phyloP scores from a whole-genome alignment of 1,140 invertebrate species.

The Campoletis sonorensis region DNA sequence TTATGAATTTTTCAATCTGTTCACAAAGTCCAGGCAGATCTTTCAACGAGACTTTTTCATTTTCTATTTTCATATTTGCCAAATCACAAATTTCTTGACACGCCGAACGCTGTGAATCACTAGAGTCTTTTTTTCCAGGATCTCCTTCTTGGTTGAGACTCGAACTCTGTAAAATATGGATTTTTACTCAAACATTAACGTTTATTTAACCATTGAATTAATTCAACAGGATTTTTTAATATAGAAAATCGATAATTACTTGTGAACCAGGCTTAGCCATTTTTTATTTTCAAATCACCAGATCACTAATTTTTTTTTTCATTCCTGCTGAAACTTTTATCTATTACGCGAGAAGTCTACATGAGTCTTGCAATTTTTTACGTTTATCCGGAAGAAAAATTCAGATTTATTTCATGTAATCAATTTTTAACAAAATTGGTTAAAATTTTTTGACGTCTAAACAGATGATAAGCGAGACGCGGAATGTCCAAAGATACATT shows the following conservation, averaged over 20 bases:
- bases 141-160: neutral
- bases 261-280: constrained; percentile 44
- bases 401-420: neutral
- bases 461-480: neutral
- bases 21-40: constrained; percentile 54
- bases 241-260: constrained; percentile 20
- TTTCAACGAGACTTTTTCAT: constrained; percentile 42
- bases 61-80: neutral
- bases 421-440: constrained; percentile 33
- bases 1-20: constrained; percentile 57
- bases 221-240: constrained; percentile 15
- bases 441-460: constrained; percentile 24
- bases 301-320: constrained; percentile 42
- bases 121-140: neutral
- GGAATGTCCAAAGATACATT: neutral
- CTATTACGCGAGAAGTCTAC: constrained; percentile 35
- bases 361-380: constrained; percentile 21
- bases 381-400: neutral
- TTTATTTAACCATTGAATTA: neutral
- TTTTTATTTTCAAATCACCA: constrained; percentile 53
- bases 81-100: neutral
- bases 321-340: constrained; percentile 36
- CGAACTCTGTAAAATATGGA: no score
- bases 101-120: neutral
- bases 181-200: neutral